Evolutionary conservation across 2,797 vertebrate species (phyloP).

Genomic region (Neoniphon sammara): DNA sequence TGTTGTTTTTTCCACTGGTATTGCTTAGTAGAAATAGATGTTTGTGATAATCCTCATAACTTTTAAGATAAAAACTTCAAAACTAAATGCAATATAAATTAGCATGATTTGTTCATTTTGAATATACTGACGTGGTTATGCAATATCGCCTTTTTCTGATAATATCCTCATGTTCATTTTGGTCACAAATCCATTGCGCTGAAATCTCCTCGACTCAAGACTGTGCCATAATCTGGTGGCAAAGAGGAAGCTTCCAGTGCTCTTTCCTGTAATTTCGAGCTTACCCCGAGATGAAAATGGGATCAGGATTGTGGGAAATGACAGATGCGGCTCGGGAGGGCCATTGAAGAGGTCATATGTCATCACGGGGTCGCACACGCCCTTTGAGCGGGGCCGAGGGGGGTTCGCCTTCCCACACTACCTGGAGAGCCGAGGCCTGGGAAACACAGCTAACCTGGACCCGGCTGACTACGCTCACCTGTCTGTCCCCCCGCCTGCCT

Average conservation of each 20-base stretch:
- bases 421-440: conserved; percentile 69
- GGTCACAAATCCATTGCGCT: conserved; percentile 21
- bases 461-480: conserved; percentile 55
- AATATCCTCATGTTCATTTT: not conserved
- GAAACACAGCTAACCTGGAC: conserved; percentile 59
- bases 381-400: conserved; percentile 64
- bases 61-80: not conserved
- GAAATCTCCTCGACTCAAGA: conserved; percentile 25
- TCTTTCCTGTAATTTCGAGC: conserved; percentile 84
- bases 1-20: too few species aligned
- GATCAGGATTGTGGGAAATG: conserved; percentile 76
- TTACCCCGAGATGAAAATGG: conserved; percentile 79
- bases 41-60: not conserved
- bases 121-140: not conserved
- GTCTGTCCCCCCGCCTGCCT: conserved; percentile 26
- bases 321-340: conserved; percentile 80
- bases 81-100: not conserved
- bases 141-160: not conserved
- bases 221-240: conserved; percentile 23
- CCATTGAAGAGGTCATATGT: conserved; percentile 81
- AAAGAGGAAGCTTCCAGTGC: conserved; percentile 62
- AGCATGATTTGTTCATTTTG: not conserved
- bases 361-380: conserved; percentile 79
- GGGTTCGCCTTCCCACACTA: conserved; percentile 64
- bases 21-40: too few species aligned